Base-by-base conservation (phyloP, 92 coral and sea anemone species). In the Galaxea fascicularis region DNA sequence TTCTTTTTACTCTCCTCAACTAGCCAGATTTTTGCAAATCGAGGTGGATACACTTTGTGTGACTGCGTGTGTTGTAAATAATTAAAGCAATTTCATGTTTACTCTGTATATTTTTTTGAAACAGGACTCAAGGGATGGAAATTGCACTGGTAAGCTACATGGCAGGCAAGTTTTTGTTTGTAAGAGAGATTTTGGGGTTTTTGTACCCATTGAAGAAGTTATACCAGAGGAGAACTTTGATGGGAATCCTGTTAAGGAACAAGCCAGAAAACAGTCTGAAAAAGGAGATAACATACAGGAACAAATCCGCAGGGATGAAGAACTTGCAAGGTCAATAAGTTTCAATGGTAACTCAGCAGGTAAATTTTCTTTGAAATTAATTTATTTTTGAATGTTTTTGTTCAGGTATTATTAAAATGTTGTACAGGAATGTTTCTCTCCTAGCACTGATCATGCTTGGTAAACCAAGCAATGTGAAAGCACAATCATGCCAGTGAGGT, bases 171-270 rank as follows among this genome's bases (percentile, higher is more conserved):
- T 75, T 45, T 93, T 95, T 80, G 75, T 46, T 4, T 89, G 96
- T 73, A 80, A 68, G 51, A 72, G 24, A 29, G 92, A 73, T 64
- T 58, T 27, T 95, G 98, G 95, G 31, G 0, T 0, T 3, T 95
- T 90, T 84, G 87, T 63, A 2, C 90, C 86, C 20, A 75, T 85
- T 26, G 87, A 73, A 18, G 65, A 70, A 74, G 90, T 95, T 24
- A 88, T 93, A 45, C 93, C 87, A 6, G 93, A 85, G 53, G 69
- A 88, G 69, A 84, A 95, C 78, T 88, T 84, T 86, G 80, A 78
- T 31, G 77, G 30, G 22, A 4, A 72, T 11, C 66, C 88, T 62
- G 66, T 4, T 16, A 41, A 45, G 49, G 46, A 39, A 12, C 0
- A 13, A 45, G 13, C 31, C 13, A 11, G 16, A 62, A 24, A 31